phyloP scores from a whole-genome alignment of 2,888 invertebrate genomes.

The Diabrotica balteata region DNA sequence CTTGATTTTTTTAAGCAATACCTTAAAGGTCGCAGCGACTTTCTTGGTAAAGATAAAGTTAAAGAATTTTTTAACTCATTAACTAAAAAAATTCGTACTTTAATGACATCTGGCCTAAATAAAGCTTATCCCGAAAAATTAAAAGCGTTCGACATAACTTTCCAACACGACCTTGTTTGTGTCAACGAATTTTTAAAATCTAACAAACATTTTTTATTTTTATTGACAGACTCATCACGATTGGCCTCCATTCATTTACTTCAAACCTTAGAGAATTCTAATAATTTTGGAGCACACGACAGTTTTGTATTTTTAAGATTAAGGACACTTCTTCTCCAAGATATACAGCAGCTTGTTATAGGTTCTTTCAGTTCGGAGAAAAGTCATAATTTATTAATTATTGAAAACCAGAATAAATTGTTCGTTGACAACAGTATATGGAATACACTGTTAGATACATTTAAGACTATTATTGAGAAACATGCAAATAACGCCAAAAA shows the following conservation, averaged over 20 bases:
- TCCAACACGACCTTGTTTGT: background rate
- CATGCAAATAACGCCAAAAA: too few relatives aligned
- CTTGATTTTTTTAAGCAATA: slow-evolving; percentile 29
- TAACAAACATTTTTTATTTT: background rate
- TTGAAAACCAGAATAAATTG: slow-evolving; percentile 22
- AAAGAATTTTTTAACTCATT: background rate
- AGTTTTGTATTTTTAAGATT: slow-evolving; percentile 30
- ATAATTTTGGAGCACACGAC: slow-evolving; percentile 11
- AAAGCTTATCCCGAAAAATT: slow-evolving; percentile 27
- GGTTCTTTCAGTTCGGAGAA: slow-evolving; percentile 8
- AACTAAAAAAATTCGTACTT: slow-evolving; percentile 1
- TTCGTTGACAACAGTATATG: background rate
- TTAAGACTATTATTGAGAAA: too few relatives aligned
- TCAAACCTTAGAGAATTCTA: slow-evolving; percentile 8
- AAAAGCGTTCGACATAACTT: slow-evolving; percentile 13
- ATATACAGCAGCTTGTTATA: slow-evolving; percentile 18
- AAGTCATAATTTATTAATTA: slow-evolving; percentile 17
- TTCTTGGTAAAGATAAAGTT: background rate
- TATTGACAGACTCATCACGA: slow-evolving; percentile 16
- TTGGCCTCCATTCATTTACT: slow-evolving; percentile 25
- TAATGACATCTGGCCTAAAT: slow-evolving; percentile 23
- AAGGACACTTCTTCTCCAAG: slow-evolving; percentile 1
- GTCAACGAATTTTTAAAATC: background rate
- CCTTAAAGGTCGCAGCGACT: slow-evolving; percentile 17
- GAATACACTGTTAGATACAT: too few relatives aligned